These are phyloP conservation scores for Mamestra configurata DNA, from an alignment of 1,140 invertebrate genomes.

Conservation along the genomic window DNA sequence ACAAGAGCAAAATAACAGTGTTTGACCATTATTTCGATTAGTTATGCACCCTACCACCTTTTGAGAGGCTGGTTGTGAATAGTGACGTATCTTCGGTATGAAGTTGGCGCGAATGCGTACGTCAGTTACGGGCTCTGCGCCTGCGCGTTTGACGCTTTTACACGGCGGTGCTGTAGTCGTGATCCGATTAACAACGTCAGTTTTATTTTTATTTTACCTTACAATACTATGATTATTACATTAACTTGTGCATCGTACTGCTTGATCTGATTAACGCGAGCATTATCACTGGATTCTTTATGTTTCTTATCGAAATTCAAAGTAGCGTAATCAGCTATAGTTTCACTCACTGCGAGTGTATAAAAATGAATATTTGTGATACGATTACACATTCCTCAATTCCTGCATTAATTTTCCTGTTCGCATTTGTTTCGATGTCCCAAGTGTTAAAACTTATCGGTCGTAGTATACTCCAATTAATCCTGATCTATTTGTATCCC, in stretches of 20 bases:
- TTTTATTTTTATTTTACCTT: slow-evolving; percentile 71
- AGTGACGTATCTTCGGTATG: slow-evolving; percentile 66
- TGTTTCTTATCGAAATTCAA: slow-evolving; percentile 21
- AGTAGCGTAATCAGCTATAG: slow-evolving; percentile 37
- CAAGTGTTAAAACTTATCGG: slow-evolving; percentile 57
- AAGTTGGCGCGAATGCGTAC: slow-evolving; percentile 83
- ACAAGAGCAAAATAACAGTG: slow-evolving; percentile 11
- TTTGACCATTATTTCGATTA: slow-evolving; percentile 45
- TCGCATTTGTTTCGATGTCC: slow-evolving; percentile 41
- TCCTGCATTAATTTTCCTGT: slow-evolving; percentile 6
- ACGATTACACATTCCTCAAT: slow-evolving; percentile 22
- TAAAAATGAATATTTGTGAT: slow-evolving; percentile 26
- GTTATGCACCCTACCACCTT: slow-evolving; percentile 49
- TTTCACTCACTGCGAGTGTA: slow-evolving; percentile 45
- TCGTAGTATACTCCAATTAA: slow-evolving; percentile 78
- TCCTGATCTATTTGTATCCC: slow-evolving; percentile 80
- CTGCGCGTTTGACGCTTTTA: slow-evolving; percentile 85
- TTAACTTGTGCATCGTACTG: slow-evolving; percentile 60
- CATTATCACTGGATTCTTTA: slow-evolving; percentile 49
- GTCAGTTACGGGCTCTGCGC: slow-evolving; percentile 85
- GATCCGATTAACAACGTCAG: slow-evolving; percentile 88
- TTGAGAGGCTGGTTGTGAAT: slow-evolving; percentile 50
- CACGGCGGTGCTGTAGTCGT: slow-evolving; percentile 86
- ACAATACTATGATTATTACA: slow-evolving; percentile 53
- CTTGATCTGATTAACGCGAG: slow-evolving; percentile 67